Conservation (phyloP, 2,888 invertebrate genomes). For the Cryptus viduatorius region DNA sequence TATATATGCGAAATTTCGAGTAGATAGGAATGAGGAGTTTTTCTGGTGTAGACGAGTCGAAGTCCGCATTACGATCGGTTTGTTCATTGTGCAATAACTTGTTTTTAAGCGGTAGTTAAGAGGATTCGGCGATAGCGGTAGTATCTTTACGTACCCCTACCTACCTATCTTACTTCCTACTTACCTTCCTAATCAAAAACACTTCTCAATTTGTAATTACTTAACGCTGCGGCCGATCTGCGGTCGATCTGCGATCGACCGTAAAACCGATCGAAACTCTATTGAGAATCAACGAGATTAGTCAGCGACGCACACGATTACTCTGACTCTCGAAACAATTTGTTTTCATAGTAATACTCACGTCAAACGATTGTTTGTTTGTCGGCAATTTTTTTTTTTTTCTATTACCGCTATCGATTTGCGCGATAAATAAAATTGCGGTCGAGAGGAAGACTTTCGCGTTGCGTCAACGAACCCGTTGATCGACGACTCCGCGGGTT, state of each 20-base stretch:
- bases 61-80: conserved; percentile 72
- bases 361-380: not conserved
- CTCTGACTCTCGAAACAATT: conserved; percentile 7
- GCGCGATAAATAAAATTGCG: not conserved
- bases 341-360: not conserved
- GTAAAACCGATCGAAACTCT: conserved; percentile 13
- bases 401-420: not conserved
- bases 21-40: conserved; percentile 50
- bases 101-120: conserved; percentile 56
- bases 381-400: not conserved
- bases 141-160: conserved; percentile 68
- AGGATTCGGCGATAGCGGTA: conserved; percentile 69
- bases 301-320: not conserved
- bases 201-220: conserved; percentile 51
- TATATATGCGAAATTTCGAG: conserved; percentile 40
- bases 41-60: conserved; percentile 20
- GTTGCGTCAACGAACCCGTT: not conserved
- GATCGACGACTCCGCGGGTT: not conserved
- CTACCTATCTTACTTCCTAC: conserved; percentile 34
- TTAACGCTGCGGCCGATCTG: conserved; percentile 51
- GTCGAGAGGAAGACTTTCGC: not conserved
- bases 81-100: conserved; percentile 82
- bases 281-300: conserved; percentile 6
- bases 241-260: conserved; percentile 2
- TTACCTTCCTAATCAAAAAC: conserved; percentile 42